Evolutionary conservation across 2,113 vertebrate genomes (phyloP).

Genomic region (Carassius auratus): DNA sequence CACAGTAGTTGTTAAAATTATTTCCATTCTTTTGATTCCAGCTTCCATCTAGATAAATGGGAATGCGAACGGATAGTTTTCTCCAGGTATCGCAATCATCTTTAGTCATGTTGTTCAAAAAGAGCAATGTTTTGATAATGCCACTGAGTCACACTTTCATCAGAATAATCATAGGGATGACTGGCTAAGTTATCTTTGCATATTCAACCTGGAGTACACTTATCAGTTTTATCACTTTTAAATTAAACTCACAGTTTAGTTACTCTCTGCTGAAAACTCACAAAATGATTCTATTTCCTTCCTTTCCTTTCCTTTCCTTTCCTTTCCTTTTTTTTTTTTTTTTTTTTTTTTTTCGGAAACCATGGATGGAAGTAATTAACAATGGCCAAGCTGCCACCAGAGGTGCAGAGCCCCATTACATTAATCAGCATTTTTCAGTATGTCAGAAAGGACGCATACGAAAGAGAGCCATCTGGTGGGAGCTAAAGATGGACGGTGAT

Average conservation of each 20-base stretch:
- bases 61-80: background rate
- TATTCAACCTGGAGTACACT: background rate
- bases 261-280: background rate
- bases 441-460: conserved; percentile 50
- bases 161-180: background rate
- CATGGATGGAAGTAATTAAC: conserved; percentile 56
- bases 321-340: background rate
- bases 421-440: conserved; percentile 62
- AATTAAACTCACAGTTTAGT: background rate
- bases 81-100: background rate
- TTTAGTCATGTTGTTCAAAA: background rate
- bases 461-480: conserved; percentile 65
- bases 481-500: conserved; percentile 38
- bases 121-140: background rate
- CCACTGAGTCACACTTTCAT: background rate
- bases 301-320: background rate
- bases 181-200: background rate
- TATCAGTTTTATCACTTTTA: background rate
- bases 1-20: background rate
- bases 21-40: background rate
- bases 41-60: background rate
- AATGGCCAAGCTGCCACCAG: conserved; percentile 30
- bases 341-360: background rate
- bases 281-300: background rate
- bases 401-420: conserved; percentile 51